Base-by-base conservation (phyloP, 2,113 vertebrate species). In the Osmerus mordax region DNA sequence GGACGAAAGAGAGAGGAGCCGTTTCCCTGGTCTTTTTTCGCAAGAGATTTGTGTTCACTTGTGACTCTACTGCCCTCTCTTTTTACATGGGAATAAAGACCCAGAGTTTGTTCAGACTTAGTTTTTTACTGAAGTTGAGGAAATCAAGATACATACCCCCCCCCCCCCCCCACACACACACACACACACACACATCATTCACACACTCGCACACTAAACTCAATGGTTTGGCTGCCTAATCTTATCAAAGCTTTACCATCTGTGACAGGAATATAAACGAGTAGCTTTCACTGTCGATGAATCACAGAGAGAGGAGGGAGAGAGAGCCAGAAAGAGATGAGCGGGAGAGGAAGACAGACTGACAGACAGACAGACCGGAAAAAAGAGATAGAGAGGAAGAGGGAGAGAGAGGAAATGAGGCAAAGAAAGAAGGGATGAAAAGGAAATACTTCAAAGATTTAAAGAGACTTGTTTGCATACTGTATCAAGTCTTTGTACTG, bases 381-480 rank as follows among this genome's bases (percentile, higher is more conserved):
- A 41, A 2, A 21, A n/a, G 69, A 60, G 4, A 25, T 25, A 21
- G 52, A 75, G 68, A 71, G 36, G 52, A 28, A 9, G 51, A 65
- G 51, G 3, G 36, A 23, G 9, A 28, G 21, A 56, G 56, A 62
- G 2, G 36, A 60, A 53, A 16, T 21, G 25, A 15, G 15, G 36
- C 52, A 69, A 60, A 36, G 21, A 58, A 60, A 68, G 36, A 28
- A 23, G 15, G n/a, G 15, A 56, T 1, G 73, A 73, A 82, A 3
- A 51, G n/a, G 75, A 25, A 68, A 68, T 68, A 65, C 77, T 72
- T 62, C 69, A 80, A 80, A 36, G 32, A 71, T 73, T 29, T 58
- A 54, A 72, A 67, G 58, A 72, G 69, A 68, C 12, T 53, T 78
- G 4, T 73, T 80, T 84, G 72, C 69, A 74, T 74, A 36, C 56